Base-by-base conservation (phyloP, 1,140 invertebrate genomes). In the silkworm (Bombyx mori) region DNA sequence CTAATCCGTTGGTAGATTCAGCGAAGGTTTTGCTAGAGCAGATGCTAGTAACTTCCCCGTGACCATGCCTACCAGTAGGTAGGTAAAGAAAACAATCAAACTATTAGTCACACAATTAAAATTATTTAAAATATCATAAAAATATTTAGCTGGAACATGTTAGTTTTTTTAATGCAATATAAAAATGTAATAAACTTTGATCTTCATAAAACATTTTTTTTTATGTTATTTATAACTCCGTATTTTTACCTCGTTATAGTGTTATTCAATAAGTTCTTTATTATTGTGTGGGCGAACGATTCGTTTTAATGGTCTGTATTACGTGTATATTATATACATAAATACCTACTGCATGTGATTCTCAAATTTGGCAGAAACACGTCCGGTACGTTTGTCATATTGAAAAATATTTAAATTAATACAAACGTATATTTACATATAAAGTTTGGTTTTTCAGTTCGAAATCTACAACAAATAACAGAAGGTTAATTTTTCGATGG, bases 241-340 rank as follows among this genome's bases (percentile, higher is more conserved):
- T 52, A 60, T 64, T 64, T 64, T 61, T 58, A 58, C 42, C 62
- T 64, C 56, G 58, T 65, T 65, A 60, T 55, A 56, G 53, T 50
- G 56, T 61, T 65, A 58, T 65, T 65, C 58, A 65, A 65, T 60
- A 52, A 53, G 53, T 55, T 62, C 54, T 66, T 66, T 66, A 62
- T 62, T 44, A 46, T 44, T 44, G 56, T 44, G 65, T 66, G 52
- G 64, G 64, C 35, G 61, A 60, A n/a, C 10, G 53, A 22, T 44
- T 44, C 26, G 45, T 44, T 45, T 22, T 54, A 54, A 54, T 54
- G 53, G 44, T 18, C 4, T n/a, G 48, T 49, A 49, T 49, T n/a
- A 49, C 22, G 48, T 49, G 7, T n/a, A 9, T n/a, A 7, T 8
- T 18, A 22, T 45, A 54, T 12, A 43, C 7, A 42, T 45, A 54